Evolutionary conservation across 2,888 invertebrate species (phyloP).

Genomic region (Diloba caeruleocephala): DNA sequence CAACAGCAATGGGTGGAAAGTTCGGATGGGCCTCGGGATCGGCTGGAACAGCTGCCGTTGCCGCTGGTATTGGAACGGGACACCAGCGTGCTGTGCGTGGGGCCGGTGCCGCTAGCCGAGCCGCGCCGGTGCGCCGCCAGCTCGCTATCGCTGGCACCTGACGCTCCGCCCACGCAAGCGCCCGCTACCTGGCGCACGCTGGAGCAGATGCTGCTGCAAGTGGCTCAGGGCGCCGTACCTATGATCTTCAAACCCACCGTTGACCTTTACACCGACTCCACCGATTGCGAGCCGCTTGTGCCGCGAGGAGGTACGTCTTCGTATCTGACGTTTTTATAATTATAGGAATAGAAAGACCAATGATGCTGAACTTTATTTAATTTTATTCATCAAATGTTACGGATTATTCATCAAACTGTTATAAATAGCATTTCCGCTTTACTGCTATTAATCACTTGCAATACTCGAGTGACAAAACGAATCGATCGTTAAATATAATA

Average conservation of each 20-base stretch:
- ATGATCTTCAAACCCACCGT: slow-evolving; percentile 94
- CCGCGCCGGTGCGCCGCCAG: slow-evolving; percentile 88
- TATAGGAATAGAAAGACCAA: too few species aligned
- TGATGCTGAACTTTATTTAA: too few species aligned
- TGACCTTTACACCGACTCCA: slow-evolving; percentile 91
- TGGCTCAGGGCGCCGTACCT: slow-evolving; percentile 91
- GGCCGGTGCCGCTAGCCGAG: slow-evolving; percentile 87
- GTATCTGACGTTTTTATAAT: too few species aligned
- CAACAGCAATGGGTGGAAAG: slow-evolving; percentile 84
- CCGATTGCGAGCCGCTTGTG: slow-evolving; percentile 92
- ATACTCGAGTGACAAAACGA: too few species aligned
- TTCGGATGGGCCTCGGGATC: slow-evolving; percentile 71
- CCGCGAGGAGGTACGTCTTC: slow-evolving; percentile 91
- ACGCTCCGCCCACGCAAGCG: slow-evolving; percentile 60
- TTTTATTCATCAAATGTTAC: too few species aligned
- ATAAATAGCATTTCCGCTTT: too few species aligned
- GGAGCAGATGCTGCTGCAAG: slow-evolving; percentile 93
- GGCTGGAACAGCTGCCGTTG: slow-evolving; percentile 91
- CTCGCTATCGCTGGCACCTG: slow-evolving; percentile 79
- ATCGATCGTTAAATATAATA: too few species aligned
- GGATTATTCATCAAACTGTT: too few species aligned
- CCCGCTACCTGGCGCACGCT: slow-evolving; percentile 91
- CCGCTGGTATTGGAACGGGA: slow-evolving; percentile 92
- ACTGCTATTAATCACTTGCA: too few species aligned
- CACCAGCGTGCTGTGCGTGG: slow-evolving; percentile 92